phyloP scores from a whole-genome alignment of 2,888 invertebrate genomes.

The Bugulina stolonifera region DNA sequence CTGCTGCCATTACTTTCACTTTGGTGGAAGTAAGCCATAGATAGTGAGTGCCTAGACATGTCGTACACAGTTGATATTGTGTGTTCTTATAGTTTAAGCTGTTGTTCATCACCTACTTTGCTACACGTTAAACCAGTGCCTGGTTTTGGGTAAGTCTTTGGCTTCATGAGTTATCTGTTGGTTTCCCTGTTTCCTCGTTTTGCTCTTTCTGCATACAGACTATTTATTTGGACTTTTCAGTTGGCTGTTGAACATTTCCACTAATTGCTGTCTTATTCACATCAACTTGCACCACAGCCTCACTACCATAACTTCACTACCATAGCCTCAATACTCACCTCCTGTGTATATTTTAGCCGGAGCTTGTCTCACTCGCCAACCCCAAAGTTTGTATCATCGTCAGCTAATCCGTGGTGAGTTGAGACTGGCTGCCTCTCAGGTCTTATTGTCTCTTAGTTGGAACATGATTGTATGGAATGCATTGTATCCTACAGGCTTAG shows the following conservation, averaged over 20 bases:
- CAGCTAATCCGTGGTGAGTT: conserved; percentile 22
- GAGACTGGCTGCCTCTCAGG: not conserved
- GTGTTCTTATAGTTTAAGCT: conserved; percentile 13
- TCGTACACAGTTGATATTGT: not conserved
- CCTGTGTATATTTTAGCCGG: conserved; percentile 12
- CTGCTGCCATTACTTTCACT: too few relatives aligned
- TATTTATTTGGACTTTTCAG: too few relatives aligned
- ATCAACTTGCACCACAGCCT: too few relatives aligned
- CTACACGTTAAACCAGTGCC: not conserved
- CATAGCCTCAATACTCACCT: not conserved
- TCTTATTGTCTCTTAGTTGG: not conserved
- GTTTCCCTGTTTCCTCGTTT: not conserved
- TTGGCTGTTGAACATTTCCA: too few relatives aligned
- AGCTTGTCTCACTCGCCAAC: conserved; percentile 14
- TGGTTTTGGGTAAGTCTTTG: conserved; percentile 22
- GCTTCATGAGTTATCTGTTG: not conserved
- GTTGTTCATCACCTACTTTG: not conserved
- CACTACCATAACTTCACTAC: too few relatives aligned
- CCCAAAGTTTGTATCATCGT: not conserved
- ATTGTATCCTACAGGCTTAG: not conserved
- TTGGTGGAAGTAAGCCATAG: too few relatives aligned
- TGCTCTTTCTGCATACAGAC: not conserved
- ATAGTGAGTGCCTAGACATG: too few relatives aligned
- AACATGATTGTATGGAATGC: not conserved
- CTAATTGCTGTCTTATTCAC: too few relatives aligned